Percentiles rank a stretch among this genome's conserved stretches.
Evolutionary conservation across 2,888 invertebrate genomes (phyloP).

Genomic region (Spisula solida): DNA sequence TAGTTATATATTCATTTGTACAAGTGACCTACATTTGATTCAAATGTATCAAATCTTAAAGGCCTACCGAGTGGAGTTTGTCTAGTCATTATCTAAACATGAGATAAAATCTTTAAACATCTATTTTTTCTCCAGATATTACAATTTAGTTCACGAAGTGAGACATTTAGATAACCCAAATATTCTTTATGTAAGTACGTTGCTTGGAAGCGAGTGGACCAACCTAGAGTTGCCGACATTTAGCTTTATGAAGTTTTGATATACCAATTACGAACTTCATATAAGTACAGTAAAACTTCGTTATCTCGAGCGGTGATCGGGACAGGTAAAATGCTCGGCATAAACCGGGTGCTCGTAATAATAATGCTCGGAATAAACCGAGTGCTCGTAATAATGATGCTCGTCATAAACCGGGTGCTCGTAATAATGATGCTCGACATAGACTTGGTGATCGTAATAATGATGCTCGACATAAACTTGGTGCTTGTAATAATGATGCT

Average conservation of each 20-base stretch:
- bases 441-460: no score
- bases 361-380: no score
- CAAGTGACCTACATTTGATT: no score
- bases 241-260: background rate
- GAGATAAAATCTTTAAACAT: background rate
- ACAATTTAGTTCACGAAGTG: background rate
- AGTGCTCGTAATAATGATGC: no score
- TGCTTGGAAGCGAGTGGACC: background rate
- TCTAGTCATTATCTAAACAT: background rate
- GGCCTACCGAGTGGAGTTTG: background rate
- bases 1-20: background rate
- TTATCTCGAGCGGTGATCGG: no score
- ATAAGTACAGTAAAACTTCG: no score
- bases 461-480: no score
- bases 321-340: no score
- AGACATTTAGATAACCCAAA: conserved; percentile 29
- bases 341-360: no score
- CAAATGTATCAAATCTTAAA: background rate
- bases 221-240: background rate
- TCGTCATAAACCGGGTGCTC: no score
- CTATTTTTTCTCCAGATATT: background rate
- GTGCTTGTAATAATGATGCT: no score
- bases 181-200: background rate
- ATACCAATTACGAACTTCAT: background rate
- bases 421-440: no score